Evolutionary conservation across 2,797 vertebrate species (phyloP).

Genomic region (Neosalanx taihuensis): DNA sequence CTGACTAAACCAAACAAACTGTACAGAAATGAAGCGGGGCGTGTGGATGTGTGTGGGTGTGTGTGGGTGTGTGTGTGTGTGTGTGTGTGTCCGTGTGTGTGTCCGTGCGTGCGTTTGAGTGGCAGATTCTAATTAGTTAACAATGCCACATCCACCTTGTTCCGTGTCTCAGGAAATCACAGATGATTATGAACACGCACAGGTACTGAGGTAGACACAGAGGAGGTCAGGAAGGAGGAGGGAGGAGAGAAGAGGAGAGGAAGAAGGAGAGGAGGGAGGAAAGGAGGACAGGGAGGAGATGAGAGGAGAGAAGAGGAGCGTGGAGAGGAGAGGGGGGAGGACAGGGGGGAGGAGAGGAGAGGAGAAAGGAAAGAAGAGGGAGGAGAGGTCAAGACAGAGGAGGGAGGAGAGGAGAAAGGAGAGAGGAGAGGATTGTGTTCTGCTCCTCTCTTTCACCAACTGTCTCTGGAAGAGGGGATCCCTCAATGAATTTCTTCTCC

Average conservation of each 20-base stretch:
- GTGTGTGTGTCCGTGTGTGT: neutral
- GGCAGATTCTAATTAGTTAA: conserved; percentile 36
- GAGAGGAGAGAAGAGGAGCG: conserved; percentile 4
- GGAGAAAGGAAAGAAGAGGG: too few species aligned
- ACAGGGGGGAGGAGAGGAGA: too few species aligned
- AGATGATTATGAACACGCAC: conserved; percentile 52
- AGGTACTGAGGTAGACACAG: conserved; percentile 34
- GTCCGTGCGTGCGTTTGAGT: conserved; percentile 8
- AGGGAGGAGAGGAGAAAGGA: too few species aligned
- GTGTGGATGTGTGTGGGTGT: conserved; percentile 5
- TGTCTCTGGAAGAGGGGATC: too few species aligned
- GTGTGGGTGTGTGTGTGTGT: conserved; percentile 10
- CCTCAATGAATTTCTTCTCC: too few species aligned
- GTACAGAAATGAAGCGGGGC: too few species aligned
- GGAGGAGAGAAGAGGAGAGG: neutral
- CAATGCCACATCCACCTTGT: conserved; percentile 61
- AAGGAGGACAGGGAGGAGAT: conserved; percentile 3
- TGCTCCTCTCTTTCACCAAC: too few species aligned
- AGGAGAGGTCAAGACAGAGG: too few species aligned
- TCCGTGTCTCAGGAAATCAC: conserved; percentile 63
- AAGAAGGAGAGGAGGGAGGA: neutral
- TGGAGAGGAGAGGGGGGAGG: conserved; percentile 2
- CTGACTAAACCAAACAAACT: neutral
- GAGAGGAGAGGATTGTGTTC: too few species aligned
- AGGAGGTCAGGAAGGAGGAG: neutral